Conservation (phyloP, 2,113 vertebrate genomes). For the Carettochelys insculpta region DNA sequence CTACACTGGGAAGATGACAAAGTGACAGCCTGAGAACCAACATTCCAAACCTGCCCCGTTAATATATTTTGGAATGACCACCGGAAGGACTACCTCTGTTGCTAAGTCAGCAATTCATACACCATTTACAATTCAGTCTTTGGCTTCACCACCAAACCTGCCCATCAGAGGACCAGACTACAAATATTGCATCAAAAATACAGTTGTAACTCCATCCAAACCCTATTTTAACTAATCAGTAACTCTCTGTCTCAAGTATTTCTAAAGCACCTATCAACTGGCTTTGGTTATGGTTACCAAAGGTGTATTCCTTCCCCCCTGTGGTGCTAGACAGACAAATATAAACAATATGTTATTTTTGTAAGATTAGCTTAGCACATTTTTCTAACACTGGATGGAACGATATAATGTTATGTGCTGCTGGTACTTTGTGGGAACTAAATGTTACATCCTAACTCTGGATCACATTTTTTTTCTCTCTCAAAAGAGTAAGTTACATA, state of each 20-base stretch:
- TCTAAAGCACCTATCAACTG: neutral
- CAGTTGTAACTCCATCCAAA: fast-evolving
- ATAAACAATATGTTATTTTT: neutral
- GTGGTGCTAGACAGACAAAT: neutral
- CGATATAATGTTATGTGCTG: neutral
- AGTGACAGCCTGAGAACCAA: neutral
- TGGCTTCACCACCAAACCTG: neutral
- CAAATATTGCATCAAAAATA: neutral
- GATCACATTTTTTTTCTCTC: neutral
- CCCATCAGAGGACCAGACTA: neutral
- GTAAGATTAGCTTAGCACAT: neutral
- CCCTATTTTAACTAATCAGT: neutral
- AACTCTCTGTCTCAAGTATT: neutral
- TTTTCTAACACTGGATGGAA: neutral
- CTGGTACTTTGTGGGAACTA: neutral
- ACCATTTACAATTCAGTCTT: neutral
- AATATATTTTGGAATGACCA: neutral
- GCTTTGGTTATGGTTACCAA: neutral
- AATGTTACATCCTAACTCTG: neutral
- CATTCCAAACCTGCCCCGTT: neutral
- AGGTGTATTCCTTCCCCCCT: neutral
- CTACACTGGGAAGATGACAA: neutral
- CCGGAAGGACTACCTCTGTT: neutral
- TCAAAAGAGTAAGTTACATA: too few species aligned
- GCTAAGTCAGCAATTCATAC: neutral